Conservation (phyloP, 2,113 vertebrate species). For the Melanostigma gelatinosum region DNA sequence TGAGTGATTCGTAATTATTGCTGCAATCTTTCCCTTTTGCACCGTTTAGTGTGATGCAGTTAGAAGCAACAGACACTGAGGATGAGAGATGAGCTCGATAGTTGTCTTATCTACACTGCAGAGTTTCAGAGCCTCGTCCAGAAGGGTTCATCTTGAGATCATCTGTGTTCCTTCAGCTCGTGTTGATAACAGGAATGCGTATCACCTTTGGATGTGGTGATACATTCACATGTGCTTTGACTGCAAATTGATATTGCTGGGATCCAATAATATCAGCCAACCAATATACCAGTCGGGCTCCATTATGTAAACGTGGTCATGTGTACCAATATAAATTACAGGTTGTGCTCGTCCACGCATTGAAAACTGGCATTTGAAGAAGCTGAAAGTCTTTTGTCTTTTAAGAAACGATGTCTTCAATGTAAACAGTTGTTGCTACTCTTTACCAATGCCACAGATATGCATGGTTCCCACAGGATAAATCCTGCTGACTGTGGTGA, state of each 20-base stretch:
- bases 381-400: background rate
- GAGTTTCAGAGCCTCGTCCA: background rate
- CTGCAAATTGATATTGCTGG: no score
- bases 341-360: background rate
- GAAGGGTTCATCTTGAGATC: background rate
- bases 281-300: no score
- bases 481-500: no score
- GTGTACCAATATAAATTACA: no score
- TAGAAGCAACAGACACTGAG: conserved; percentile 1
- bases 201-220: no score
- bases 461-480: background rate
- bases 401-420: no score
- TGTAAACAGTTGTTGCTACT: background rate
- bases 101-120: background rate
- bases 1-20: conserved; percentile 35
- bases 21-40: conserved; percentile 25
- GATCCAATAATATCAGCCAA: no score
- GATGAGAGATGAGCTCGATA: conserved; percentile 31
- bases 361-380: background rate
- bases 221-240: no score
- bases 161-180: background rate
- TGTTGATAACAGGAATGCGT: no score
- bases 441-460: background rate
- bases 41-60: background rate
- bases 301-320: no score